A percentile compares a stretch with the other conserved stretches of the same genome.
These are phyloP conservation scores for Cossypha dichroa DNA, from an alignment of 2,797 vertebrate species.

Conservation along the genomic window DNA sequence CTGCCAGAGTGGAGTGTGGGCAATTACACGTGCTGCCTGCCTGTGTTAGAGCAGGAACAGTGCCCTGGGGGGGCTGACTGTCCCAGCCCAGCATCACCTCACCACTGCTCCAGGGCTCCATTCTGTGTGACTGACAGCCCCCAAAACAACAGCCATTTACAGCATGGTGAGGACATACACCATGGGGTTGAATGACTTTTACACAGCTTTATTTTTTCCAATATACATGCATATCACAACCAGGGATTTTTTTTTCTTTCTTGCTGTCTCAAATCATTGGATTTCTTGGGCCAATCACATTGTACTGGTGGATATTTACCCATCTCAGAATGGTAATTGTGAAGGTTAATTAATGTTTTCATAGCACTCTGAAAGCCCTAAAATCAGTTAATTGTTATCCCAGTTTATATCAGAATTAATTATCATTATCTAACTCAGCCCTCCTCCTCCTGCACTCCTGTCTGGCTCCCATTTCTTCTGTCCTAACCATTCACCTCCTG, in stretches of 20 bases:
- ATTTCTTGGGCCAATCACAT: not conserved
- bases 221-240: not conserved
- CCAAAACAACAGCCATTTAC: not conserved
- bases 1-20: slow-evolving; percentile 41
- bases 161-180: not conserved
- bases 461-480: not conserved
- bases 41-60: not conserved
- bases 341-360: not conserved
- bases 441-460: not conserved
- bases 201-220: not conserved
- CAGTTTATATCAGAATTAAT: not conserved
- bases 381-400: not conserved
- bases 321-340: not conserved
- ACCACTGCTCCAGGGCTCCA: not conserved
- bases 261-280: not conserved
- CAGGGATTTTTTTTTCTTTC: not conserved
- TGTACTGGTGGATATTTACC: not conserved
- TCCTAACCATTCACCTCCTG: not conserved
- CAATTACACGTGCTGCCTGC: not conserved
- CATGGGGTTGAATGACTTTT: not conserved
- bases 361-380: not conserved
- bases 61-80: fast-evolving
- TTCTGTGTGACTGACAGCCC: not conserved
- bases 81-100: not conserved
- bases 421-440: not conserved